These are phyloP conservation scores for Phalloptychus januarius DNA, from an alignment of 2,797 vertebrate genomes.

Conservation along the genomic window DNA sequence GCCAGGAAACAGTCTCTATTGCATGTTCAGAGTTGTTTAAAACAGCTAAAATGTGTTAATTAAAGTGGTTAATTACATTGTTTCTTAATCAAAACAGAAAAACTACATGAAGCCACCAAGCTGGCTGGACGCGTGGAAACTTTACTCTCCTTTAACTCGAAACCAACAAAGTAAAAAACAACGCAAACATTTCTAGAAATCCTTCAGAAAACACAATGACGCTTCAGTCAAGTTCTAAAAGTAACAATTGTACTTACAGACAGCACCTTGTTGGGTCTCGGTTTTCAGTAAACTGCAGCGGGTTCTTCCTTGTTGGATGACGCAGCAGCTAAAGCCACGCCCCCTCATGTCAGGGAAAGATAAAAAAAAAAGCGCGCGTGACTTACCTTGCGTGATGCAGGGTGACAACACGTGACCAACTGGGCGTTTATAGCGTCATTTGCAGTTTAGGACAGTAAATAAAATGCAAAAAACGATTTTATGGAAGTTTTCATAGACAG, in stretches of 20 bases:
- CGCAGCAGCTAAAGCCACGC: constrained; percentile 32
- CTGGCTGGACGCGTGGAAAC: constrained; percentile 49
- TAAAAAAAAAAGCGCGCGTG: constrained; percentile 33
- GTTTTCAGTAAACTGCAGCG: background rate
- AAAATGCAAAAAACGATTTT: background rate
- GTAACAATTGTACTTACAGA: background rate
- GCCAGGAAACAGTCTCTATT: background rate
- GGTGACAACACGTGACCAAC: background rate
- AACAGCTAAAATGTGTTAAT: background rate
- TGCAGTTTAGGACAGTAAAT: background rate
- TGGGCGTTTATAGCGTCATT: background rate
- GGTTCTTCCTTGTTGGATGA: constrained; percentile 66
- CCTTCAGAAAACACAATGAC: fast-evolving
- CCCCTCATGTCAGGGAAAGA: constrained; percentile 56
- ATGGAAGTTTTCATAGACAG: background rate
- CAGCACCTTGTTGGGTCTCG: background rate
- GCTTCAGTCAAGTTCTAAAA: fast-evolving
- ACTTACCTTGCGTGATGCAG: background rate
- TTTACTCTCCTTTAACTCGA: constrained; percentile 9
- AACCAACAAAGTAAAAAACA: fast-evolving
- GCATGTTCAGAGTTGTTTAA: background rate
- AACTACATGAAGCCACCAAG: constrained; percentile 7
- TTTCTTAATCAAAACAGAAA: background rate
- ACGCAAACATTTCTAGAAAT: fast-evolving
- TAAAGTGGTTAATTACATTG: background rate